Conservation (phyloP, 2,113 vertebrate species). For the Vulpes vulpes region DNA sequence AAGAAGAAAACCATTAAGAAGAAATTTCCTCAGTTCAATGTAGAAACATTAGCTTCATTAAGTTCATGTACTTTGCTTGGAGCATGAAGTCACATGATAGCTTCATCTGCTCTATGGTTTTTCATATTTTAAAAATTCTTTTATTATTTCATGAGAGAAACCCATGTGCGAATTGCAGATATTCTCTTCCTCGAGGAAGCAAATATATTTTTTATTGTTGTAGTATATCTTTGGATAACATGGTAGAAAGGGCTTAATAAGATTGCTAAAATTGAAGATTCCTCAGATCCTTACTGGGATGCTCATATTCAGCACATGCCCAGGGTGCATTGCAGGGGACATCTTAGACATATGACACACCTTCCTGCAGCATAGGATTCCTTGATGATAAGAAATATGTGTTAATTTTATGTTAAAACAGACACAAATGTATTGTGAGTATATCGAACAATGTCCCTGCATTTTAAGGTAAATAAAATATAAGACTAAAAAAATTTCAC, state of each 20-base stretch:
- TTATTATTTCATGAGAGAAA: slow-evolving; percentile 33
- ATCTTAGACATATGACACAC: accelerated
- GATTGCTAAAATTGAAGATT: slow-evolving; percentile 7
- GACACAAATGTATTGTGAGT: background rate
- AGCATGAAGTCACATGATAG: background rate
- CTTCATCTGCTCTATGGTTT: slow-evolving; percentile 37
- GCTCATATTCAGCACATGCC: background rate
- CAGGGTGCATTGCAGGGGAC: background rate
- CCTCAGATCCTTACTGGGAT: background rate
- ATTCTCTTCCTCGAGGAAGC: slow-evolving; percentile 53
- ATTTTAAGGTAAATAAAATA: background rate
- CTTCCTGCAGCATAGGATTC: background rate
- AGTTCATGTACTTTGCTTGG: slow-evolving; percentile 33
- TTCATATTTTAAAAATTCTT: slow-evolving; percentile 38
- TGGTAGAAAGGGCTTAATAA: slow-evolving; percentile 51
- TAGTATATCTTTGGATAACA: slow-evolving; percentile 50
- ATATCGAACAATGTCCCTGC: background rate
- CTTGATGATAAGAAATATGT: background rate
- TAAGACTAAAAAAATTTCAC: background rate
- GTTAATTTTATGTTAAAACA: slow-evolving; percentile 7
- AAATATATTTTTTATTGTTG: slow-evolving; percentile 42
- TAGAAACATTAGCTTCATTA: slow-evolving; percentile 69
- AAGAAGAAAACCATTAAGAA: slow-evolving; percentile 75
- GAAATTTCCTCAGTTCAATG: slow-evolving; percentile 70
- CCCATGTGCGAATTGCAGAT: slow-evolving; percentile 38